Conservation (phyloP, 2,888 invertebrate species). For the Patella depressa region DNA sequence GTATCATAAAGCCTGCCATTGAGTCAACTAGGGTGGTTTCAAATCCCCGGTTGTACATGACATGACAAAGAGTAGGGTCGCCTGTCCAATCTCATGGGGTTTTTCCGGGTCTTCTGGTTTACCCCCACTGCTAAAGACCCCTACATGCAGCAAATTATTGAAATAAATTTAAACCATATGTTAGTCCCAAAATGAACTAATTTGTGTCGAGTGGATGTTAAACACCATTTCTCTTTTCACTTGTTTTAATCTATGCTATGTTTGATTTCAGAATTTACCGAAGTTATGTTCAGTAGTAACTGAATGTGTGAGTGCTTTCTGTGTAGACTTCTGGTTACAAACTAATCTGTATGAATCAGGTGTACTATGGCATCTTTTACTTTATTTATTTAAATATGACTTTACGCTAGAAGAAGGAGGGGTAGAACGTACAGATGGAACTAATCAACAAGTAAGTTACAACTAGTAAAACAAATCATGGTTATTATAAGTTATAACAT, state of each 20-base stretch:
- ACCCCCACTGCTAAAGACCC: too few species aligned
- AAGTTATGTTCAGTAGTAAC: slow-evolving; percentile 89
- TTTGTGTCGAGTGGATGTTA: too few species aligned
- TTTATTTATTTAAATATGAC: slow-evolving; percentile 94
- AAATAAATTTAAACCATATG: too few species aligned
- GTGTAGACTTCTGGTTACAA: slow-evolving; percentile 89
- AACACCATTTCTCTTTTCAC: too few species aligned
- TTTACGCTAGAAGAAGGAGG: slow-evolving; percentile 98
- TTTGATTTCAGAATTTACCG: slow-evolving; percentile 77
- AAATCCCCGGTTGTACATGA: too few species aligned
- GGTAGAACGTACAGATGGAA: slow-evolving; percentile 85
- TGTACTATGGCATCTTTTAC: slow-evolving; percentile 90
- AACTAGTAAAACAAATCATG: background rate
- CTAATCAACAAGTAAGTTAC: slow-evolving; percentile 80
- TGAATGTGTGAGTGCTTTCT: slow-evolving; percentile 89
- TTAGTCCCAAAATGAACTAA: too few species aligned
- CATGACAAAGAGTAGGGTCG: too few species aligned
- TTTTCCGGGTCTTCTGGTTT: too few species aligned
- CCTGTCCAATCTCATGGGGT: too few species aligned
- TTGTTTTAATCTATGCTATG: background rate
- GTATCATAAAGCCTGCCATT: too few species aligned
- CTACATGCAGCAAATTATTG: too few species aligned
- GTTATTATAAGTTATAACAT: background rate
- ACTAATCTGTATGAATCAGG: slow-evolving; percentile 76
- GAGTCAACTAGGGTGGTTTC: too few species aligned